Percentiles rank a stretch among this genome's conserved stretches.
These are phyloP conservation scores for Nomada goodeniana DNA, from an alignment of 2,888 invertebrate genomes.

Conservation along the genomic window DNA sequence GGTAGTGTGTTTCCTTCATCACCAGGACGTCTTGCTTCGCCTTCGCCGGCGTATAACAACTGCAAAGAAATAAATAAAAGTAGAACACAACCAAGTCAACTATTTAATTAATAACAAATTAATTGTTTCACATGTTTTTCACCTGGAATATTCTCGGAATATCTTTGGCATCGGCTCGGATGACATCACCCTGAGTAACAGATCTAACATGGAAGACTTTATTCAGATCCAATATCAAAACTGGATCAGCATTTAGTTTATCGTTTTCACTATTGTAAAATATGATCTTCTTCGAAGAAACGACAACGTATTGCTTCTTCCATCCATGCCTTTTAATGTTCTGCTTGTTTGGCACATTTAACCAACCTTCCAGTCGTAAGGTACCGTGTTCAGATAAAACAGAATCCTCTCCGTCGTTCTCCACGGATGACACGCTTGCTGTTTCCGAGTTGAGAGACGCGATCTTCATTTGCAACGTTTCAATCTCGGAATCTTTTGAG, in stretches of 20 bases:
- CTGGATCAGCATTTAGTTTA: conserved; percentile 97
- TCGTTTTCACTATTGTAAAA: conserved; percentile 98
- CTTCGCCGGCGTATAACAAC: conserved; percentile 98
- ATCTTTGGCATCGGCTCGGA: conserved; percentile 99
- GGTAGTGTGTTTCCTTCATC: conserved; percentile 86
- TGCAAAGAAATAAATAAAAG: conserved; percentile 82
- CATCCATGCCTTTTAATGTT: conserved; percentile 98
- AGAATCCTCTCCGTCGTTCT: conserved; percentile 92
- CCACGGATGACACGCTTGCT: conserved; percentile 95
- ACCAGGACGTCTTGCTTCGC: conserved; percentile 93
- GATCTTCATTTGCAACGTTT: conserved; percentile 94
- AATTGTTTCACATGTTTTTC: conserved; percentile 19
- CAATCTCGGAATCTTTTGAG: conserved; percentile 98
- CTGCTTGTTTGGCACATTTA: conserved; percentile 97
- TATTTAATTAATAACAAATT: not conserved
- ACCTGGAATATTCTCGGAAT: conserved; percentile 98
- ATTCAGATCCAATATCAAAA: conserved; percentile 97
- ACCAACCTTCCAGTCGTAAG: conserved; percentile 96
- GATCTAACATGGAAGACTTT: conserved; percentile 99
- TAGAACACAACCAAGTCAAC: not conserved
- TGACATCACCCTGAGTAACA: conserved; percentile 99
- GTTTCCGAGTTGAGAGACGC: conserved; percentile 93
- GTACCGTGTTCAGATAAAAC: conserved; percentile 88
- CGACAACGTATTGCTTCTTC: conserved; percentile 98
- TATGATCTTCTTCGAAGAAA: conserved; percentile 97